A percentile compares a stretch with the other conserved stretches of the same genome.
These are phyloP conservation scores for Centropristis striata DNA, from an alignment of 2,113 vertebrate genomes.

Conservation along the genomic window DNA sequence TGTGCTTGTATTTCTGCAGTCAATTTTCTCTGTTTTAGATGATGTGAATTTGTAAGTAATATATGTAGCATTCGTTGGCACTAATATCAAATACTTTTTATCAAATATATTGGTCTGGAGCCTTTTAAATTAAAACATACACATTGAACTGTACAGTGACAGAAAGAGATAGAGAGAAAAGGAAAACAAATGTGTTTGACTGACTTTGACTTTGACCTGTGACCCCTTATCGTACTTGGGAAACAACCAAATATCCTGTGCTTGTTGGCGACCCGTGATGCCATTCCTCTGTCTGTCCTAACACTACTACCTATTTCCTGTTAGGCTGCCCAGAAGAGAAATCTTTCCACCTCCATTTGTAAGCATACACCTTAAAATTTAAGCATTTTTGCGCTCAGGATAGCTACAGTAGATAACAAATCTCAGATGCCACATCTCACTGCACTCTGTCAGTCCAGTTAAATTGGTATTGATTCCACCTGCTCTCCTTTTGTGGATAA, in stretches of 20 bases:
- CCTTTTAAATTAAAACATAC: neutral
- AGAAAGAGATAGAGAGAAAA: neutral
- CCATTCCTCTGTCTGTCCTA: conserved; percentile 4
- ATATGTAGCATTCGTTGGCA: neutral
- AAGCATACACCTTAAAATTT: neutral
- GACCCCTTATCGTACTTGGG: conserved; percentile 1
- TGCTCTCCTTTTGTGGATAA: conserved; percentile 14
- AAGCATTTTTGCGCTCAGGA: neutral
- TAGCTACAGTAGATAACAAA: neutral
- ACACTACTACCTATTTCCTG: conserved; percentile 12
- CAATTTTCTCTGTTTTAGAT: neutral
- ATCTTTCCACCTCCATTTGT: neutral
- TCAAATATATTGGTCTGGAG: neutral
- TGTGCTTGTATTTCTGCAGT: neutral
- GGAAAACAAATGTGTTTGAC: neutral
- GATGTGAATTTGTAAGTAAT: neutral
- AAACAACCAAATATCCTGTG: conserved; percentile 32
- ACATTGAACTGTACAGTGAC: neutral
- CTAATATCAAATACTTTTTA: neutral
- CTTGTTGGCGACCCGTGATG: neutral
- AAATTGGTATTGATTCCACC: conserved; percentile 45
- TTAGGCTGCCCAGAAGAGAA: neutral
- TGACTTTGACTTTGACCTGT: conserved; percentile 43
- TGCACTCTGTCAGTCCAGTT: conserved; percentile 15
- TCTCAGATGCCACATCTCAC: conserved; percentile 21